A percentile compares a stretch with the other conserved stretches of the same genome.
phyloP scores from a whole-genome alignment of 2,113 vertebrate species.

The Candoia aspera region DNA sequence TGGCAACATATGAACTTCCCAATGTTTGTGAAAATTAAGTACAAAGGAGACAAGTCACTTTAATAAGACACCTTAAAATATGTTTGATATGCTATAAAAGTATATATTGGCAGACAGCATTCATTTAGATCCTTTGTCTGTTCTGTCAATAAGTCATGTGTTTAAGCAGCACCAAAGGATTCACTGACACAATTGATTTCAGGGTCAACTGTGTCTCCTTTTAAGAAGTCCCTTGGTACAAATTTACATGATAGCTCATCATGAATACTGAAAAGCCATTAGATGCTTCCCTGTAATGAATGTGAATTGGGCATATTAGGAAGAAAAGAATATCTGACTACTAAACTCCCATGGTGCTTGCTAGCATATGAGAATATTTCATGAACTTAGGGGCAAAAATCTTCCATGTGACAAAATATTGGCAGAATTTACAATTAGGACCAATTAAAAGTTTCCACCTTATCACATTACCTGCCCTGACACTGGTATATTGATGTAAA shows the following conservation, averaged over 20 bases:
- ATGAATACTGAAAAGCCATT: slow-evolving; percentile 33
- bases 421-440: neutral
- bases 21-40: neutral
- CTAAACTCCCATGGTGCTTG: neutral
- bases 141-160: slow-evolving; percentile 25
- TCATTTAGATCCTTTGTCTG: slow-evolving; percentile 26
- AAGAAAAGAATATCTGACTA: neutral
- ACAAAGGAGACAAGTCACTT: neutral
- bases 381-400: neutral
- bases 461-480: neutral
- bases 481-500: neutral
- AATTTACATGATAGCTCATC: slow-evolving; percentile 40
- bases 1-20: neutral
- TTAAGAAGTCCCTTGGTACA: slow-evolving; percentile 28
- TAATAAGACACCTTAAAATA: slow-evolving; percentile 9
- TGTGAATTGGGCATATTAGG: slow-evolving; percentile 5
- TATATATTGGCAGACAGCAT: slow-evolving; percentile 1
- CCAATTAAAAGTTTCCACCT: neutral
- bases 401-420: neutral
- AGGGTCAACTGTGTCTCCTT: slow-evolving; percentile 29
- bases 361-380: slow-evolving; percentile 7
- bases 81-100: slow-evolving; percentile 18
- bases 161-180: slow-evolving; percentile 28
- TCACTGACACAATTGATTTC: slow-evolving; percentile 31
- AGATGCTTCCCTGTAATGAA: slow-evolving; percentile 28